Conservation (phyloP, 2,113 vertebrate species). For the Thomomys bottae region DNA sequence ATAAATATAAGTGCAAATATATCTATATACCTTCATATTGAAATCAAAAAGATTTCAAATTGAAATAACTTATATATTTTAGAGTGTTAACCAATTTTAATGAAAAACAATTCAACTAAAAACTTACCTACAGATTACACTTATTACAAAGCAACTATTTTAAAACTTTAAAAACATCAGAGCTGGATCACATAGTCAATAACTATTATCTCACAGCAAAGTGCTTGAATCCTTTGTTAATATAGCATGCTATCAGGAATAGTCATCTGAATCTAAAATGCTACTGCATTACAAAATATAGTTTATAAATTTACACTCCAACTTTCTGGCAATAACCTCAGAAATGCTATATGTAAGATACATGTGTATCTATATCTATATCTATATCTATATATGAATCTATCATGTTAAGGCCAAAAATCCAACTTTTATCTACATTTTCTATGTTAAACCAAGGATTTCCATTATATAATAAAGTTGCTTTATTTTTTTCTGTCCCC, state of each 20-base stretch:
- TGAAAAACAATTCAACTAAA: constrained; percentile 62
- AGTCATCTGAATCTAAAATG: no score
- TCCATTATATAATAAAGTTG: constrained; percentile 54
- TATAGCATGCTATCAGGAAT: background rate
- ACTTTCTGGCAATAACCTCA: no score
- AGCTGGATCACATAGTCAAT: no score
- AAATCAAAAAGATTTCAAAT: constrained; percentile 26
- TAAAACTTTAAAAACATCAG: constrained; percentile 28
- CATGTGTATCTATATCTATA: no score
- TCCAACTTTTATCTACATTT: constrained; percentile 44
- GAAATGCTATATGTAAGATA: no score
- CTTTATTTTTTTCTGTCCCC: background rate
- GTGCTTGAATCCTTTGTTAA: background rate
- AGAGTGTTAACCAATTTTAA: constrained; percentile 33
- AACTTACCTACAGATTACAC: constrained; percentile 61
- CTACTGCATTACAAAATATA: no score
- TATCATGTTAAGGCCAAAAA: background rate
- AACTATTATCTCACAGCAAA: constrained; percentile 29
- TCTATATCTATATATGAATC: background rate
- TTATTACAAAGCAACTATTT: constrained; percentile 74
- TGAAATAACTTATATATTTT: constrained; percentile 62
- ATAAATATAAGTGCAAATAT: background rate
- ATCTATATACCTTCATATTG: constrained; percentile 29
- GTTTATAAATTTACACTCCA: no score
- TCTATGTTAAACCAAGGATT: constrained; percentile 3